Percentiles rank a stretch among this genome's conserved stretches.
These are phyloP conservation scores for Dinomys branickii DNA, from an alignment of 2,113 vertebrate genomes.

Conservation along the genomic window DNA sequence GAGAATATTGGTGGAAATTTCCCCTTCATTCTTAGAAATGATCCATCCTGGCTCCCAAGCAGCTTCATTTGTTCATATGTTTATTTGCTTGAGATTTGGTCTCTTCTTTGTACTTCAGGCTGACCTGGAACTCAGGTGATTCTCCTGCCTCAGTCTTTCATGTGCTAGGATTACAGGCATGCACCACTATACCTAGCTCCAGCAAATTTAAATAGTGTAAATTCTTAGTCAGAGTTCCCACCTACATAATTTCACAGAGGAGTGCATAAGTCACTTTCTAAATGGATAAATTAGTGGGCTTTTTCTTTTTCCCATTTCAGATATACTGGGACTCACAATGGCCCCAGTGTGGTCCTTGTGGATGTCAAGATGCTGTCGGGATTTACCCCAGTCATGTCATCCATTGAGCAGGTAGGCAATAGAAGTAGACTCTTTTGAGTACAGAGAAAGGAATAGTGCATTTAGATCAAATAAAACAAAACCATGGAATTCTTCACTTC, in stretches of 20 bases:
- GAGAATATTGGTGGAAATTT: not conserved
- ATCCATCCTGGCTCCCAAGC: not conserved
- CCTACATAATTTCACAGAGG: conserved; percentile 67
- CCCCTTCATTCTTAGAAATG: conserved; percentile 1
- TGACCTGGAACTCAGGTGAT: not conserved
- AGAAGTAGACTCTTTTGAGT: not conserved
- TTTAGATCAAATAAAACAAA: not conserved
- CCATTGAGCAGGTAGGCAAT: conserved; percentile 80
- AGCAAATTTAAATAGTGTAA: conserved; percentile 60
- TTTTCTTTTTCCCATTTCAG: conserved; percentile 81
- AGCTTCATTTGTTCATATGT: not conserved
- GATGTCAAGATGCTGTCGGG: conserved; percentile 88
- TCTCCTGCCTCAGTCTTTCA: not conserved
- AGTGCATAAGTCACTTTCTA: no score
- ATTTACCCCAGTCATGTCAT: conserved; percentile 80
- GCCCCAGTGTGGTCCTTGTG: conserved; percentile 84
- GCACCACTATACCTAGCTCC: not conserved
- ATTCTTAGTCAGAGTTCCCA: conserved; percentile 58
- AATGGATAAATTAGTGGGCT: no score
- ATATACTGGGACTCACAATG: conserved; percentile 74
- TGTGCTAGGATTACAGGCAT: not conserved
- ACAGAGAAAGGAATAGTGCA: not conserved
- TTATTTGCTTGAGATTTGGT: not conserved
- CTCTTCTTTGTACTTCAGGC: not conserved
- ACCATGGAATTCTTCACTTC: not conserved